Percentiles rank a stretch among this genome's conserved stretches.
phyloP scores from a whole-genome alignment of 35 echinoderm and acorn worm genomes.

The Stichopus chloronotus region DNA sequence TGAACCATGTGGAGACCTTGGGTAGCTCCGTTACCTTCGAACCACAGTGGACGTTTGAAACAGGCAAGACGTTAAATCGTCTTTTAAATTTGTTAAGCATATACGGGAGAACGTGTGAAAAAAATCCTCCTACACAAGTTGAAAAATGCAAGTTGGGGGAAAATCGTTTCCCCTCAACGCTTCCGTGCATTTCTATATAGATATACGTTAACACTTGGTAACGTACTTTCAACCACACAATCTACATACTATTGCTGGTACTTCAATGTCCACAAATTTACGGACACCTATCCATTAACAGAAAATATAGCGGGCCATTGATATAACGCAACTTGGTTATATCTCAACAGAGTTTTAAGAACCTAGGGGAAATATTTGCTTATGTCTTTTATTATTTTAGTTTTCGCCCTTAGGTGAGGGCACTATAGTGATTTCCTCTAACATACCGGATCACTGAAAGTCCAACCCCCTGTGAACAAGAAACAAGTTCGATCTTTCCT shows the following conservation, averaged over 20 bases:
- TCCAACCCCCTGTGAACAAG: constrained; percentile 8
- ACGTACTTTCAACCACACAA: not conserved
- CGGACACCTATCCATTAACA: not conserved
- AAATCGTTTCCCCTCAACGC: not conserved
- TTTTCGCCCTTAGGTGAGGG: not conserved
- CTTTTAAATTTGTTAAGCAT: too few species aligned
- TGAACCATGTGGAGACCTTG: too few species aligned
- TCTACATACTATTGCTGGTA: not conserved
- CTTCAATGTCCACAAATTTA: not conserved
- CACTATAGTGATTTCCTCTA: not conserved
- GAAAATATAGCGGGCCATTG: not conserved
- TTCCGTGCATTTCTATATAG: not conserved
- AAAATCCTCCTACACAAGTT: not conserved
- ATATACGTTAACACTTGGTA: not conserved
- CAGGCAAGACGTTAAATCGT: too few species aligned
- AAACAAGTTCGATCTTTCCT: constrained; percentile 63
- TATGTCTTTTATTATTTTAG: not conserved
- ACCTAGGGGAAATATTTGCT: too few species aligned
- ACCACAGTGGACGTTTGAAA: too few species aligned
- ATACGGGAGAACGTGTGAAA: too few species aligned
- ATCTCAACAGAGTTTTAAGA: too few species aligned
- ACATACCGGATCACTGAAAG: not conserved
- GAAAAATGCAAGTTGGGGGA: not conserved
- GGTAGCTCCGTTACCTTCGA: too few species aligned
- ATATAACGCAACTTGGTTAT: not conserved